Evolutionary conservation across 2,888 invertebrate species (phyloP), one percentile per base, ranked within the genome.

Genomic region (Cantharis flavilabris): DNA sequence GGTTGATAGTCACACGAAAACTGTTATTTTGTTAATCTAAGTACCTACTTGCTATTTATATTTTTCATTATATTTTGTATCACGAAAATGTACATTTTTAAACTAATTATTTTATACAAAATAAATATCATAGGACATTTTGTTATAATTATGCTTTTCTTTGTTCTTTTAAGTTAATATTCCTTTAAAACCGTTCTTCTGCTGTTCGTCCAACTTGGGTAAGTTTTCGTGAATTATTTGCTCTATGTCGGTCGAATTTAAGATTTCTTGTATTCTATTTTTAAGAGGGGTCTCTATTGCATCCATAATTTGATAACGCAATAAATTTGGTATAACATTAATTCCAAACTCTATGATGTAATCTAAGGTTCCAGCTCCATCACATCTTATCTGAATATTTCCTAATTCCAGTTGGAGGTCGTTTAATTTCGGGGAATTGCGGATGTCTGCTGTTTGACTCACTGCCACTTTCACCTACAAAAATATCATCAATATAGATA

Each of bases 261-360:
- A 88, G 83, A 94, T 93, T 82, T 93, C 92, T 85, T 95, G 94
- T 3, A 96, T 89, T 78, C 93, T 92, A 81, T 92, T 91, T 85
- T 92, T 94, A 3, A 96, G 88, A 0, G 96, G 96, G 62, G 92
- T 92, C 88, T 96, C 96, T 62, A 96, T 86, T 0, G 95, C 95
- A 84, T 96, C 95, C 92, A 96, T 94, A 77, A 97, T 95, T 88
- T 96, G 96, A 86, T 96, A 95, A 73, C 97, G 91, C 78, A 97
- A 89, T 69, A 96, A 89, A 90, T 97, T 97, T 0, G 97, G 96
- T 71, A 97, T 84, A 69, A 97, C 90, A 86, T 97, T 97, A 0
- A 96, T 91, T 4, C 90, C 91, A 76, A 95, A 93, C 88, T 97
- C 97, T 78, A 96, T 89, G 0, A 94, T 85, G 84, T 96, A 97